These are phyloP conservation scores for Fragum whitleyi DNA, from an alignment of 2,888 invertebrate genomes.

Conservation along the genomic window DNA sequence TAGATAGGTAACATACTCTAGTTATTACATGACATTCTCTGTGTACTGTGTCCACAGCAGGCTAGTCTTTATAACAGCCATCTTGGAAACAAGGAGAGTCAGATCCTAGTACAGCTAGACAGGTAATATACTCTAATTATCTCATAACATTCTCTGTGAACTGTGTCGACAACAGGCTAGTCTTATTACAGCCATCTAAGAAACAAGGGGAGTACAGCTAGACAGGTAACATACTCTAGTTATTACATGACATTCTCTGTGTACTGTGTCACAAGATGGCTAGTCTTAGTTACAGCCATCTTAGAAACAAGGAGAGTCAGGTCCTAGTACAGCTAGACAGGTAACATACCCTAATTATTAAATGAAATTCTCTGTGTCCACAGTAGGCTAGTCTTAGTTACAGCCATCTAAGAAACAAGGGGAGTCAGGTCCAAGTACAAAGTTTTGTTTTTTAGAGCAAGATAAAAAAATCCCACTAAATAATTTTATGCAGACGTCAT, in stretches of 20 bases:
- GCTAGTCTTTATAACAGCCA: constrained; percentile 82
- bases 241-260: constrained; percentile 83
- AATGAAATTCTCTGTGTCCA: constrained; percentile 81
- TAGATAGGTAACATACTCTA: constrained; percentile 79
- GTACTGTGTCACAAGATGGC: constrained; percentile 79
- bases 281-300: constrained; percentile 81
- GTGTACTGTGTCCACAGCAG: constrained; percentile 79
- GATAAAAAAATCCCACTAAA: no score
- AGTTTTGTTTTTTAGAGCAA: no score
- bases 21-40: no score
- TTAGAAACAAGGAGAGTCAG: constrained; percentile 77
- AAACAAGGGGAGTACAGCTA: constrained; percentile 78
- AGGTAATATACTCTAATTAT: no score
- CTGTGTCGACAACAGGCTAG: constrained; percentile 80
- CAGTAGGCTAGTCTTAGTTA: constrained; percentile 82
- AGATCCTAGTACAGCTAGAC: constrained; percentile 79
- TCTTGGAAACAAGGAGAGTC: constrained; percentile 77
- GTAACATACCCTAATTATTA: no score
- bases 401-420: constrained; percentile 77
- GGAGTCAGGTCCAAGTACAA: constrained; percentile 79
- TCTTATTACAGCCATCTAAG: constrained; percentile 79
- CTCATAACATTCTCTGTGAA: constrained; percentile 81
- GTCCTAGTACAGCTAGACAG: constrained; percentile 80
- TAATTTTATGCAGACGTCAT: constrained; percentile 78
- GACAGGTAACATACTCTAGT: constrained; percentile 79